Conservation (phyloP, 2,888 invertebrate genomes). For the Trachelus tabidus region DNA sequence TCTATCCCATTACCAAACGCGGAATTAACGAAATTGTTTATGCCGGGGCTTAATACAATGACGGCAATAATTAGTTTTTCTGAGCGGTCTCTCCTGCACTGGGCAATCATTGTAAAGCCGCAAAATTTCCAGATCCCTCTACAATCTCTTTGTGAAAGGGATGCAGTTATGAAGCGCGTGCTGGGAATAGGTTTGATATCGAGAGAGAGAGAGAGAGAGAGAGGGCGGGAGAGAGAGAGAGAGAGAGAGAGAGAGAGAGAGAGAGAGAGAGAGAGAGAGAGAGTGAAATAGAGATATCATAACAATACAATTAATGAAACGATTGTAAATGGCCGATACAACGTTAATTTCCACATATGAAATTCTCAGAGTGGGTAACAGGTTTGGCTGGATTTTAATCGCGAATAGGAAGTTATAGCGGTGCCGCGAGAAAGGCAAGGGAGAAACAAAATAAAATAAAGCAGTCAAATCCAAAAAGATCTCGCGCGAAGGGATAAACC, state of each 20-base stretch:
- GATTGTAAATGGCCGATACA: background rate
- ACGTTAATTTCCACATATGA: background rate
- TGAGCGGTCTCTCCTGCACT: background rate
- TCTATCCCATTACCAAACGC: conserved; percentile 24
- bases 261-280: no score
- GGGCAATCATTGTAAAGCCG: conserved; percentile 20
- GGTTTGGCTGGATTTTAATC: background rate
- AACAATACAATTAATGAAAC: background rate
- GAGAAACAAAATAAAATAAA: background rate
- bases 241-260: no score
- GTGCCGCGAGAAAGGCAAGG: background rate
- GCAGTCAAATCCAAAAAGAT: background rate
- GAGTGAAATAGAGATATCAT: background rate
- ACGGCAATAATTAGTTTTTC: conserved; percentile 35
- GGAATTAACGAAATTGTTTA: conserved; percentile 36
- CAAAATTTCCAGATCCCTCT: background rate
- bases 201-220: no score
- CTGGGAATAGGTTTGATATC: background rate
- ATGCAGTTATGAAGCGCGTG: background rate
- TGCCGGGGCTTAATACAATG: conserved; percentile 25
- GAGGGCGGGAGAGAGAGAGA: no score
- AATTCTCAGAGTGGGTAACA: background rate
- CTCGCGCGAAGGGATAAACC: conserved; percentile 4
- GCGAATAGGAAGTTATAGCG: background rate
- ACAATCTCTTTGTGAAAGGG: background rate